A percentile compares a stretch with the other conserved stretches of the same genome.
Evolutionary conservation across 2,888 invertebrate genomes (phyloP).

Genomic region (Catotricha subobsoleta): DNA sequence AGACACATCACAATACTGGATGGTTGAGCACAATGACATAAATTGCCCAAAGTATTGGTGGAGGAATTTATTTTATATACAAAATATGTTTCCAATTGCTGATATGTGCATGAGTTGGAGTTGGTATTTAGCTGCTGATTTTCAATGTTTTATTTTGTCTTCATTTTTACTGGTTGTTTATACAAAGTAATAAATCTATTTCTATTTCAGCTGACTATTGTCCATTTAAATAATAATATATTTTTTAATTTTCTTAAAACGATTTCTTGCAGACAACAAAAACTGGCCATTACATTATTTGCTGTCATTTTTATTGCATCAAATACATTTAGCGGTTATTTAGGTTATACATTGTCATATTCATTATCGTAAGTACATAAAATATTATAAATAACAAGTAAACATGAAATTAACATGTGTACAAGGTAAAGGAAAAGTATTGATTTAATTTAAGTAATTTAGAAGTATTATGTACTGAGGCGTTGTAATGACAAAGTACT

Average conservation of each 20-base stretch:
- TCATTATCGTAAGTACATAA: conserved; percentile 32
- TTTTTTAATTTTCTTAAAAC: conserved; percentile 15
- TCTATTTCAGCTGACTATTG: not conserved
- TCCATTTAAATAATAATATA: not conserved
- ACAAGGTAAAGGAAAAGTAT: too few species aligned
- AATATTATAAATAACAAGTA: too few species aligned
- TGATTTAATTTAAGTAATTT: too few species aligned
- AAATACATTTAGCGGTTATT: conserved; percentile 21
- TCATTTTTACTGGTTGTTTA: conserved; percentile 10
- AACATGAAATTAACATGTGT: too few species aligned
- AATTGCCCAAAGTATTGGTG: conserved; percentile 33
- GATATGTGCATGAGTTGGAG: conserved; percentile 15
- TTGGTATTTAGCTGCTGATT: conserved; percentile 14
- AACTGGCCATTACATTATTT: conserved; percentile 19
- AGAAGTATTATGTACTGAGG: too few species aligned
- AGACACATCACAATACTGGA: conserved; percentile 24
- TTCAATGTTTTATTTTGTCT: conserved; percentile 12
- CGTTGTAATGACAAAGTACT: too few species aligned
- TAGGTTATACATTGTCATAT: conserved; percentile 25
- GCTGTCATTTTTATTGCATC: conserved; percentile 20
- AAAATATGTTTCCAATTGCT: conserved; percentile 14
- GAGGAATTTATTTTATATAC: conserved; percentile 31
- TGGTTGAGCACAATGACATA: conserved; percentile 24
- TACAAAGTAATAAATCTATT: conserved; percentile 8
- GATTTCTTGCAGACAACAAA: conserved; percentile 18